Base-by-base conservation (phyloP, 23 tunicate species). In the Clavelina lepadiformis region DNA sequence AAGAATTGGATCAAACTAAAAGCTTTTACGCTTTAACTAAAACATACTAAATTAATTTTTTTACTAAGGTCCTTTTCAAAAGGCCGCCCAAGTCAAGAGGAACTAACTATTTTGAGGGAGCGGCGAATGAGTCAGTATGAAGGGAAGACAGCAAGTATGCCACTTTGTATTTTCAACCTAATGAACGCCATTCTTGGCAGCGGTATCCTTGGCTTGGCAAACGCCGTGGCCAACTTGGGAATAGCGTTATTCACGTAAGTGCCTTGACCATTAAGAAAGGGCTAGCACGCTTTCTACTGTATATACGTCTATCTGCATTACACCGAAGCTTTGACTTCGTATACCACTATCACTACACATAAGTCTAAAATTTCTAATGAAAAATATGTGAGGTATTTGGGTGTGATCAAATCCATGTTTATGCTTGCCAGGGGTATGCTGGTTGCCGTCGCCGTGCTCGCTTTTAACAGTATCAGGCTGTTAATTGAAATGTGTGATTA, bases 121-220 rank as follows among this genome's bases (percentile, higher is more conserved):
- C 83, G 93, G 23, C 83, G 93, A 18, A 78, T 85, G 72, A 88
- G 74, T 49, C 79, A 88, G 51, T 88, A 80, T 45, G 88, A 88
- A 68, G 96, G 96, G 6, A 88, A 68, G 35, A 88, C 96, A 7
- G 96, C 96, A 5, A 35, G 58, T 22, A 82, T 88, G 71, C 91
- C 96, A 25, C 65, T 91, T 26, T 91, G 84, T 38, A 74, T 91
- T 24, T 91, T 91, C 64, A 91, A 91, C 67, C 69, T 91, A 38
- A 91, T 91, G 98, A 91, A 91, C 46, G 98, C 98, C 18, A 91
- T 91, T 38, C 61, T 91, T 33, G 98, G 98, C 24, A 75, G 84
- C 28, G 98, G 98, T 0, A 91, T 91, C 38, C 71, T 91, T 26
- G 98, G 98, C 3, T 54, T 91, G 15, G 98, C 98, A 22, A 82